phyloP scores from a whole-genome alignment of 2,797 vertebrate species.

The Limnodromus scolopaceus region DNA sequence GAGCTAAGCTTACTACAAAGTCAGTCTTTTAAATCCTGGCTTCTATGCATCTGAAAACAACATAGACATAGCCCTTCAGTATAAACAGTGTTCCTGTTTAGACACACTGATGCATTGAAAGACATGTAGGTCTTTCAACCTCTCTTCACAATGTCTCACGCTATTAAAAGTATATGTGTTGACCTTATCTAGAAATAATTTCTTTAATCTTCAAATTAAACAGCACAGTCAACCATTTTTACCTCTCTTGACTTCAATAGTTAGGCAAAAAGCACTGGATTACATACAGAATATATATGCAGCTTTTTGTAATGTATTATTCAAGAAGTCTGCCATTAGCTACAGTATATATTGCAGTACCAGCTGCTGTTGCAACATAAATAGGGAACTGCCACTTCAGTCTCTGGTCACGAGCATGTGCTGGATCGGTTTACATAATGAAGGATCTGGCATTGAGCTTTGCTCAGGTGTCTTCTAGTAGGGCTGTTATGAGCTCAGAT shows the following conservation, averaged over 20 bases:
- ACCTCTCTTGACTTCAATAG: background rate
- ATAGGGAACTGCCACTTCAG: background rate
- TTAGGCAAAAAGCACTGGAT: background rate
- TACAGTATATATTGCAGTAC: background rate
- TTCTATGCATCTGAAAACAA: background rate
- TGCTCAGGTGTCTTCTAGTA: background rate
- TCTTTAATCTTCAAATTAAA: conserved; percentile 7
- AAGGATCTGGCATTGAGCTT: background rate
- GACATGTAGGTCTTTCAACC: background rate
- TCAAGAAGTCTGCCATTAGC: conserved; percentile 26
- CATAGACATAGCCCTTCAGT: background rate
- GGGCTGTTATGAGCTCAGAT: background rate
- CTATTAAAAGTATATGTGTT: background rate
- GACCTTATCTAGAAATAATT: background rate
- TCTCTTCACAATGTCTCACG: background rate
- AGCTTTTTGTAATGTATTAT: conserved; percentile 39
- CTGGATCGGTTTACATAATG: background rate
- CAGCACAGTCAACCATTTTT: background rate
- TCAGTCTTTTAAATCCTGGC: conserved; percentile 4
- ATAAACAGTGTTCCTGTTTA: background rate
- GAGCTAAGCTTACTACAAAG: conserved; percentile 14
- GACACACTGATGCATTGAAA: background rate
- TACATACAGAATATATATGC: background rate
- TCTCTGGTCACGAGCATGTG: background rate
- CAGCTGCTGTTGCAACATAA: conserved; percentile 3